phyloP scores from a whole-genome alignment of 2,888 invertebrate genomes.

The Lepidonotus clava region DNA sequence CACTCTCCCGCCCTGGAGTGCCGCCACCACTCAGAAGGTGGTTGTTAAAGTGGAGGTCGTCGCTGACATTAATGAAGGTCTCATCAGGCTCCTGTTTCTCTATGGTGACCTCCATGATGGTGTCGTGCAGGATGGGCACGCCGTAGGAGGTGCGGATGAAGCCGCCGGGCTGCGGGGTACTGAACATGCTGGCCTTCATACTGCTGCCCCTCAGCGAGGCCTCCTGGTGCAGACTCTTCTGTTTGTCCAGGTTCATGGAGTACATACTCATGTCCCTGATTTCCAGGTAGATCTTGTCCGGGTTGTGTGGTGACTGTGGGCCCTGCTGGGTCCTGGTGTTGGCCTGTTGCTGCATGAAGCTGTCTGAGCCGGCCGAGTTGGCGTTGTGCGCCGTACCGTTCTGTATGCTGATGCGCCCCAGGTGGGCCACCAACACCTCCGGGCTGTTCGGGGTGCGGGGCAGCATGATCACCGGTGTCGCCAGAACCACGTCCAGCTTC shows the following conservation, averaged over 20 bases:
- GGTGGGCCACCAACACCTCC: constrained; percentile 93
- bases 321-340: not conserved
- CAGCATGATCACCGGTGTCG: constrained; percentile 94
- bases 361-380: not conserved
- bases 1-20: not conserved
- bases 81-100: constrained; percentile 80
- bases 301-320: not conserved
- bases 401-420: constrained; percentile 89
- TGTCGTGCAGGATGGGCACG: constrained; percentile 92
- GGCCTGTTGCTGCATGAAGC: not conserved
- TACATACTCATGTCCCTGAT: constrained; percentile 90
- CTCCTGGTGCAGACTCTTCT: constrained; percentile 84
- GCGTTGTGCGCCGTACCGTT: constrained; percentile 63
- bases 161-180: constrained; percentile 62
- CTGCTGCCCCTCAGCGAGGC: constrained; percentile 81
- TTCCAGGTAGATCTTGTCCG: constrained; percentile 59
- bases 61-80: constrained; percentile 66
- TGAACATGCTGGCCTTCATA: constrained; percentile 48
- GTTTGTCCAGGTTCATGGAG: constrained; percentile 85
- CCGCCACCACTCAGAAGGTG: not conserved
- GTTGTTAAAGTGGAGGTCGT: constrained; percentile 29
- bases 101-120: constrained; percentile 88
- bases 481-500: constrained; percentile 87
- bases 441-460: constrained; percentile 89
- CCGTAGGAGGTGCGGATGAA: constrained; percentile 83